Percentiles rank a stretch among this genome's conserved stretches.
These are phyloP conservation scores for Callosobruchus maculatus DNA, from an alignment of 2,888 invertebrate genomes.

Conservation along the genomic window DNA sequence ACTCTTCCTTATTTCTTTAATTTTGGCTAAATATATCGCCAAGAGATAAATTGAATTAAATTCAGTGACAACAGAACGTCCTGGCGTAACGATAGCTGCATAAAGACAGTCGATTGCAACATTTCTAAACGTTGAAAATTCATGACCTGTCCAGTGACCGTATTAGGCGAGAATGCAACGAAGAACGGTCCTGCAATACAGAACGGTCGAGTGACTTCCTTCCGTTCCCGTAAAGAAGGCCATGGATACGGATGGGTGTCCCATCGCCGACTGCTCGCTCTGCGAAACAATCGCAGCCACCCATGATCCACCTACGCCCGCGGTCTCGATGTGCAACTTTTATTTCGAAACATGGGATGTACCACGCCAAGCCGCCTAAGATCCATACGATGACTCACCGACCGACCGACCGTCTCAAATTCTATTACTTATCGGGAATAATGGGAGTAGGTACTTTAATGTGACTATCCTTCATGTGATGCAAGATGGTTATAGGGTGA, in stretches of 20 bases:
- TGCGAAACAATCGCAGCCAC: conserved; percentile 10
- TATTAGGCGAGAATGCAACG: neutral
- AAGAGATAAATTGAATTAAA: too few relatives aligned
- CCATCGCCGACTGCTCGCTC: neutral
- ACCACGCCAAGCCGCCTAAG: conserved; percentile 1
- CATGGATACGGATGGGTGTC: neutral
- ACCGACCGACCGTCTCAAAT: neutral
- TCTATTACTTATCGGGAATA: neutral
- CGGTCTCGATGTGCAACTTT: conserved; percentile 17
- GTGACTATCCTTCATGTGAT: neutral
- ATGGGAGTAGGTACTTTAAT: neutral
- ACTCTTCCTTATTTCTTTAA: too few relatives aligned
- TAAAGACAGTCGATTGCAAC: neutral
- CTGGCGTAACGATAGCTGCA: neutral
- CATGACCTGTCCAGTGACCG: neutral
- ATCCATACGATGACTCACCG: neutral
- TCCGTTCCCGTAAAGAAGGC: neutral
- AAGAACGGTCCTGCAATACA: neutral
- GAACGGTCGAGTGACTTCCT: neutral
- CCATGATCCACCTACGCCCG: conserved; percentile 9
- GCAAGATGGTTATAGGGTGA: neutral
- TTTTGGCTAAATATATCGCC: too few relatives aligned
- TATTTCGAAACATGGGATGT: conserved; percentile 15
- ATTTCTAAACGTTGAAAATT: neutral
- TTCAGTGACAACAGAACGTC: neutral